Evolutionary conservation across 2,797 vertebrate species (phyloP).

Genomic region (Gobionotothen gibberifrons): DNA sequence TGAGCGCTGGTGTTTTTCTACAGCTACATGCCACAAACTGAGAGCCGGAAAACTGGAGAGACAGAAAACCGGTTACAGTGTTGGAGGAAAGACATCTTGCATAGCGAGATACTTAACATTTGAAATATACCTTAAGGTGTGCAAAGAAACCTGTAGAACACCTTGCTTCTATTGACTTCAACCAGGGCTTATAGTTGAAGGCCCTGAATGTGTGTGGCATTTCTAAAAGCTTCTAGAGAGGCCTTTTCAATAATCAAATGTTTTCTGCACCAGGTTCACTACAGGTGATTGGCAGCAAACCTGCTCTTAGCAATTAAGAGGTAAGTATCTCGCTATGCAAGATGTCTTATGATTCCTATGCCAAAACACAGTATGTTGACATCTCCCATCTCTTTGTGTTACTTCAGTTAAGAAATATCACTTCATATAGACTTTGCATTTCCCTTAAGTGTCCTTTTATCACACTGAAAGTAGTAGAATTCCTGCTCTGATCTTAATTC

Average conservation of each 20-base stretch:
- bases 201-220: neutral
- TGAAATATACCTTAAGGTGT: slow-evolving; percentile 51
- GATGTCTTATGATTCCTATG: neutral
- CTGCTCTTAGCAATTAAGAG: neutral
- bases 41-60: neutral
- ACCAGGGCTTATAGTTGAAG: slow-evolving; percentile 5
- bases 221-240: slow-evolving; percentile 1
- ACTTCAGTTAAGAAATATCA: neutral
- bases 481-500: neutral
- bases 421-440: neutral
- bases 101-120: slow-evolving; percentile 25
- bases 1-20: neutral
- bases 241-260: neutral
- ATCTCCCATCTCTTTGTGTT: neutral
- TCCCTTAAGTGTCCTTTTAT: neutral
- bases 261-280: neutral
- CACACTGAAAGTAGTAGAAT: neutral
- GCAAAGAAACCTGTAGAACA: slow-evolving; percentile 56
- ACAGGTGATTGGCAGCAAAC: neutral
- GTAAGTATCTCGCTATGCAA: too few relatives aligned
- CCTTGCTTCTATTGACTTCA: slow-evolving; percentile 56
- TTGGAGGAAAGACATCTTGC: slow-evolving; percentile 6
- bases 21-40: slow-evolving; percentile 1
- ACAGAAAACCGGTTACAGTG: neutral
- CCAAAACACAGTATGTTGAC: neutral